These are phyloP conservation scores for Erethizon dorsatum DNA, from an alignment of 2,797 vertebrate genomes.

Conservation along the genomic window DNA sequence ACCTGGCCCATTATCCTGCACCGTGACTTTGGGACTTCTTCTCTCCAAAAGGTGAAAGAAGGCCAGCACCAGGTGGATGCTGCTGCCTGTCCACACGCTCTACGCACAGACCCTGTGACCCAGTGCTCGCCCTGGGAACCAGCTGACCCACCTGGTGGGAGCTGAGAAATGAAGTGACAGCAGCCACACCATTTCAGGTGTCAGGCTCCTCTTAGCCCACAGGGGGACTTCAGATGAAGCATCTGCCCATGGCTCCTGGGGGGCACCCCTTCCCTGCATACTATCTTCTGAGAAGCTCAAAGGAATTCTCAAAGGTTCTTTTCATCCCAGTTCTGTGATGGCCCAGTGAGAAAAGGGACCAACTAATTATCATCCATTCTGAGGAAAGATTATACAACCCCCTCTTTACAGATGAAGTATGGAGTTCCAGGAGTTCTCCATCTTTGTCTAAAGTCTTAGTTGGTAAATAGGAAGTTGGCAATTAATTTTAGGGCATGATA, in stretches of 20 bases:
- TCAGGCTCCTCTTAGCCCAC: background rate
- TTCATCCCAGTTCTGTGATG: background rate
- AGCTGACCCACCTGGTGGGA: background rate
- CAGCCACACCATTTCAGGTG: background rate
- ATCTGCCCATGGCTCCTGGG: background rate
- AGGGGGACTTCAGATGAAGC: background rate
- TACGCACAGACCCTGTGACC: background rate
- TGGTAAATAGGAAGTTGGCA: background rate
- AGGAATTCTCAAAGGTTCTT: background rate
- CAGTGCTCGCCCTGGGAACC: background rate
- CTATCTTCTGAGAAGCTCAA: conserved; percentile 4
- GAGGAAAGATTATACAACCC: background rate
- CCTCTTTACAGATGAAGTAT: background rate
- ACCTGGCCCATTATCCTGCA: background rate
- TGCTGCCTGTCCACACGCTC: background rate
- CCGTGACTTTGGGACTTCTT: background rate
- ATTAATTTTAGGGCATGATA: background rate
- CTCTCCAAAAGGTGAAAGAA: background rate
- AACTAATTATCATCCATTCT: background rate
- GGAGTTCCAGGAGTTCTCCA: background rate
- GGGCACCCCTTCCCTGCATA: background rate
- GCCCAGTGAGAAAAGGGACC: background rate
- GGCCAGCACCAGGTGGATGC: background rate
- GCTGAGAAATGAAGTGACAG: background rate
- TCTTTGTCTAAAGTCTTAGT: background rate